A percentile compares a stretch with the other conserved stretches of the same genome.
Evolutionary conservation across 2,888 invertebrate species (phyloP).

Genomic region (Lithophane semibrunnea): DNA sequence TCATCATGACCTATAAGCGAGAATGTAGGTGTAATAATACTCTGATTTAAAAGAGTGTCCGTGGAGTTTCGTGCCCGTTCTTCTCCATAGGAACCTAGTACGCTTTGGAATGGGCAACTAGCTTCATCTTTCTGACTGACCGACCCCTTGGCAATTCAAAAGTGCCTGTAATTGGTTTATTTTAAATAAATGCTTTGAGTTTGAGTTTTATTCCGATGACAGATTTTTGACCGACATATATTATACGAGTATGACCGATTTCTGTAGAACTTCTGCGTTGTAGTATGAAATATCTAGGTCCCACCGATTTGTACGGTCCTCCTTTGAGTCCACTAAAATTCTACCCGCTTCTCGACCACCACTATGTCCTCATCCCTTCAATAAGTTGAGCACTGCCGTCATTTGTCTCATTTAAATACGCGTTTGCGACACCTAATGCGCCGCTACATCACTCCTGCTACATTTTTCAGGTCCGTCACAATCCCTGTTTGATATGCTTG

Average conservation of each 20-base stretch:
- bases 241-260: neutral
- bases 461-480: conserved; percentile 78
- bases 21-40: too few species aligned
- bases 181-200: too few species aligned
- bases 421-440: conserved; percentile 84
- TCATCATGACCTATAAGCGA: neutral
- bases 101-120: too few species aligned
- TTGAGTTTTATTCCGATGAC: too few species aligned
- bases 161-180: too few species aligned
- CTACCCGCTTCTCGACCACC: conserved; percentile 6
- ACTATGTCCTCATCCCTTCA: conserved; percentile 43
- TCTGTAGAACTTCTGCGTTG: neutral
- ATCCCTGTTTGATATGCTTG: conserved; percentile 66
- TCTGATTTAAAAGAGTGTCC: too few species aligned
- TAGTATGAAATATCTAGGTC: too few species aligned
- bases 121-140: too few species aligned
- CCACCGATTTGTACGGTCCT: neutral
- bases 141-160: too few species aligned
- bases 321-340: neutral
- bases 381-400: conserved; percentile 68
- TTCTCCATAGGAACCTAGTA: too few species aligned
- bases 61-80: too few species aligned
- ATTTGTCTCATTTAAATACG: conserved; percentile 88
- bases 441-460: conserved; percentile 73
- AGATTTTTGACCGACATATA: neutral